Conservation (phyloP, 2,888 invertebrate genomes). For the Amiota minor region DNA sequence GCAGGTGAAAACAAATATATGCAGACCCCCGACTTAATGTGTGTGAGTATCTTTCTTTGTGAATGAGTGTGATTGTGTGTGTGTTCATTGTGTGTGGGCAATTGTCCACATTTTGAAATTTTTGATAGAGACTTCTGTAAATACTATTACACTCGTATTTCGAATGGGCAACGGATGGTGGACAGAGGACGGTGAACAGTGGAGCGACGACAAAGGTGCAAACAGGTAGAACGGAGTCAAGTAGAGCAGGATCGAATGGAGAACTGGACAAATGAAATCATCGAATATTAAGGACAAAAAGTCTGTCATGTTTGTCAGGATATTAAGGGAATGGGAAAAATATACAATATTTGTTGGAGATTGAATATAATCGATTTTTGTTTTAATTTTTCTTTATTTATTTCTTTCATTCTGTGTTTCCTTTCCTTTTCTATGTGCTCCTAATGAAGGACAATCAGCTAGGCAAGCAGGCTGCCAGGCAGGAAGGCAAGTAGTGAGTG, state of each 20-base stretch:
- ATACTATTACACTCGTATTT: slow-evolving; percentile 35
- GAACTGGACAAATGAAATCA: slow-evolving; percentile 57
- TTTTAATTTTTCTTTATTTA: too few relatives aligned
- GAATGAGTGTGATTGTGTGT: not conserved
- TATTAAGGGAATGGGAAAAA: not conserved
- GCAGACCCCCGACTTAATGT: not conserved
- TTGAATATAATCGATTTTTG: slow-evolving; percentile 56
- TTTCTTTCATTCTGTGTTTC: slow-evolving; percentile 3
- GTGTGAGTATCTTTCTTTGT: not conserved
- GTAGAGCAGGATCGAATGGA: not conserved
- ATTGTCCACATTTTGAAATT: slow-evolving; percentile 38
- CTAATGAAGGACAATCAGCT: slow-evolving; percentile 10
- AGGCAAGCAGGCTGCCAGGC: not conserved
- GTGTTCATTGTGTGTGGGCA: slow-evolving; percentile 38
- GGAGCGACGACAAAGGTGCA: not conserved
- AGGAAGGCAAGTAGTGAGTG: slow-evolving; percentile 1
- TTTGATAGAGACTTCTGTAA: slow-evolving; percentile 22
- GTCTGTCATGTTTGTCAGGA: slow-evolving; percentile 11
- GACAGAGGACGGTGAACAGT: not conserved
- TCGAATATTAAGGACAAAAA: slow-evolving; percentile 43
- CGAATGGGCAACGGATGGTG: slow-evolving; percentile 15
- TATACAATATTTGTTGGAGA: slow-evolving; percentile 44
- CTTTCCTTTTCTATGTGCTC: slow-evolving; percentile 7
- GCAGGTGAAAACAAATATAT: slow-evolving; percentile 10
- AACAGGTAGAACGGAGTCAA: not conserved